phyloP scores from a whole-genome alignment of 1,140 invertebrate genomes.

The Drosophila sulfurigaster region DNA sequence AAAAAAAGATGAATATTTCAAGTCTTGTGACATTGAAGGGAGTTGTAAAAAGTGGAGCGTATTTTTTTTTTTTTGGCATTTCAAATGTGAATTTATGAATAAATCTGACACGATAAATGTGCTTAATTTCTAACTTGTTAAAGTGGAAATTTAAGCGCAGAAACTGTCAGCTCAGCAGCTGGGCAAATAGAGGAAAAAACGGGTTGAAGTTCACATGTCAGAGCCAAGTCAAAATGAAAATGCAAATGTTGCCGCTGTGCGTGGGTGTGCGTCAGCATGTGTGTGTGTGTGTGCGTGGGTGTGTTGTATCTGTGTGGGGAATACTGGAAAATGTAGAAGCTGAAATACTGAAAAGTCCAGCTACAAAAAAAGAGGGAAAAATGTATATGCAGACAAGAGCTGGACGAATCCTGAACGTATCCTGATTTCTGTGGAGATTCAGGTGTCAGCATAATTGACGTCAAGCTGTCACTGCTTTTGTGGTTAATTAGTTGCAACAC shows the following conservation, averaged over 20 bases:
- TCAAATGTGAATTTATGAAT: background rate
- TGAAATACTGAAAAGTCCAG: constrained; percentile 16
- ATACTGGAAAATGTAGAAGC: constrained; percentile 27
- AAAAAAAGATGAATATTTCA: no score
- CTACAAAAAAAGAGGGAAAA: background rate
- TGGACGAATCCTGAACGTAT: background rate
- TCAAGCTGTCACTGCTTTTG: constrained; percentile 62
- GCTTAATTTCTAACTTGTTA: constrained; percentile 16
- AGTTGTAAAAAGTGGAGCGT: no score
- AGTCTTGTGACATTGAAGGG: no score
- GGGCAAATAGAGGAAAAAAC: background rate
- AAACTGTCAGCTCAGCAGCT: constrained; percentile 30
- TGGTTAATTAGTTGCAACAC: constrained; percentile 67
- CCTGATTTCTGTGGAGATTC: constrained; percentile 30
- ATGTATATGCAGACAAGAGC: constrained; percentile 11
- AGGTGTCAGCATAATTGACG: constrained; percentile 64
- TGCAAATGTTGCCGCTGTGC: constrained; percentile 25
- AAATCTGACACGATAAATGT: background rate
- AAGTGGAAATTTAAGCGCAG: constrained; percentile 28
- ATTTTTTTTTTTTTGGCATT: background rate
- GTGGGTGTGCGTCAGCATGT: background rate
- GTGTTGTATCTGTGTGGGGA: background rate
- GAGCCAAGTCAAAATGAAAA: constrained; percentile 23
- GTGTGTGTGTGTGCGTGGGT: constrained; percentile 4
- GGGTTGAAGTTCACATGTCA: constrained; percentile 24